Evolutionary conservation across 2,113 vertebrate genomes (phyloP).

Genomic region (Lethenteron reissneri): DNA sequence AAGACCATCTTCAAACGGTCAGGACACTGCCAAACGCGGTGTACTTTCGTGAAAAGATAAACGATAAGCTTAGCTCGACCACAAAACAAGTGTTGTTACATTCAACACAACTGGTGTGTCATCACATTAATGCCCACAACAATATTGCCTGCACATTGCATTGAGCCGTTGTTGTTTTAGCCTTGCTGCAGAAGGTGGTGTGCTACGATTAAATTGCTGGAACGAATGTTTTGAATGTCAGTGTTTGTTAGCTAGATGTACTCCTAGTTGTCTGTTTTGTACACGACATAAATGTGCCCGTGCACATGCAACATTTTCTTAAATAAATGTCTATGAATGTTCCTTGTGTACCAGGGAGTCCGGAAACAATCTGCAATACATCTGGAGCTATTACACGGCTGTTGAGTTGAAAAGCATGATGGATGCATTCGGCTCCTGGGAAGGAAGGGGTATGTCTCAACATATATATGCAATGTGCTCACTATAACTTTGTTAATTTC

Average conservation of each 20-base stretch:
- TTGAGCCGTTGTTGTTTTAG: no score
- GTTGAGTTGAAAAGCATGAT: slow-evolving; percentile 30
- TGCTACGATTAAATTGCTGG: not conserved
- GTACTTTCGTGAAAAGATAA: no score
- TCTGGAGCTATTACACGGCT: slow-evolving; percentile 36
- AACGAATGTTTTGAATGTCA: not conserved
- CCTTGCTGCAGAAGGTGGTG: no score
- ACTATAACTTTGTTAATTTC: not conserved
- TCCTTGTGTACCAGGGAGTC: slow-evolving; percentile 24
- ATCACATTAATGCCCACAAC: slow-evolving; percentile 8
- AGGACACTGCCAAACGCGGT: slow-evolving; percentile 2
- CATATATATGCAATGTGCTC: not conserved
- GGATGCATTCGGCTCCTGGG: slow-evolving; percentile 30
- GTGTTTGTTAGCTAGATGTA: not conserved
- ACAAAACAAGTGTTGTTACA: no score
- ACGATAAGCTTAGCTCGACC: no score
- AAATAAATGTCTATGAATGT: not conserved
- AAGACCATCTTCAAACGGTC: slow-evolving; percentile 33
- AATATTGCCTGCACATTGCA: not conserved
- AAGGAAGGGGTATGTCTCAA: slow-evolving; percentile 24
- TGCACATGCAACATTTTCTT: no score
- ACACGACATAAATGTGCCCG: not conserved
- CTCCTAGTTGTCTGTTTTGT: not conserved
- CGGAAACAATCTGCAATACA: slow-evolving; percentile 34
- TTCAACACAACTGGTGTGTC: not conserved